Evolutionary conservation across 2,113 vertebrate genomes (phyloP).

Genomic region (Mus pahari): DNA sequence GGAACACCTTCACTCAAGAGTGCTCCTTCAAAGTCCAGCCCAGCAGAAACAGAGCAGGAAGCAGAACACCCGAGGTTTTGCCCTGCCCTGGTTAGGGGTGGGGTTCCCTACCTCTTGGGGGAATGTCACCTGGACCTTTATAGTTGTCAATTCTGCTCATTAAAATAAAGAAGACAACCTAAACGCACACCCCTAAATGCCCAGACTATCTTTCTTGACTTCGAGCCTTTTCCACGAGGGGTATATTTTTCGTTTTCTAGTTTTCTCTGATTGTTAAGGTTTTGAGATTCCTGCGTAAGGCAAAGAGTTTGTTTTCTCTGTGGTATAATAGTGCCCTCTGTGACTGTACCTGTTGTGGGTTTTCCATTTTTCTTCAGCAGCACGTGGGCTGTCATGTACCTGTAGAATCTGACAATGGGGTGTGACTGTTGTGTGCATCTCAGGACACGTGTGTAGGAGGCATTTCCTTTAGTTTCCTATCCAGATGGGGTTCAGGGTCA

Average conservation of each 20-base stretch:
- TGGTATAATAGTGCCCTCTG: not conserved
- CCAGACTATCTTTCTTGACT: not conserved
- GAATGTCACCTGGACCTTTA: not conserved
- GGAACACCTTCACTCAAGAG: not conserved
- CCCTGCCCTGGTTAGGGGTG: no score
- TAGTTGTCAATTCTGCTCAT: not conserved
- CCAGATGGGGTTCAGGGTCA: not conserved
- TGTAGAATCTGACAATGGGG: not conserved
- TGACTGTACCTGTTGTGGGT: not conserved
- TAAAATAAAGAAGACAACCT: not conserved
- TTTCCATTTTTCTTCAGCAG: not conserved
- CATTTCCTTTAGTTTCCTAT: not conserved
- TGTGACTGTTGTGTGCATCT: not conserved
- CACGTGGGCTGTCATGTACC: not conserved
- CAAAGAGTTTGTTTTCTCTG: not conserved
- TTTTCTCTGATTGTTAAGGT: not conserved
- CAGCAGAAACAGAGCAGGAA: not conserved
- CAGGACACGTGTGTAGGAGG: fast-evolving
- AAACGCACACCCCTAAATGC: not conserved
- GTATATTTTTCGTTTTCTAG: not conserved
- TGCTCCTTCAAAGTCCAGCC: not conserved
- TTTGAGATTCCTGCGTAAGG: not conserved
- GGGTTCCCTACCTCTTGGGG: not conserved
- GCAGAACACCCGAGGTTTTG: not conserved
- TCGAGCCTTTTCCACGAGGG: not conserved